Evolutionary conservation across 2,797 vertebrate genomes (phyloP).

Genomic region (Diglossa cyanea): DNA sequence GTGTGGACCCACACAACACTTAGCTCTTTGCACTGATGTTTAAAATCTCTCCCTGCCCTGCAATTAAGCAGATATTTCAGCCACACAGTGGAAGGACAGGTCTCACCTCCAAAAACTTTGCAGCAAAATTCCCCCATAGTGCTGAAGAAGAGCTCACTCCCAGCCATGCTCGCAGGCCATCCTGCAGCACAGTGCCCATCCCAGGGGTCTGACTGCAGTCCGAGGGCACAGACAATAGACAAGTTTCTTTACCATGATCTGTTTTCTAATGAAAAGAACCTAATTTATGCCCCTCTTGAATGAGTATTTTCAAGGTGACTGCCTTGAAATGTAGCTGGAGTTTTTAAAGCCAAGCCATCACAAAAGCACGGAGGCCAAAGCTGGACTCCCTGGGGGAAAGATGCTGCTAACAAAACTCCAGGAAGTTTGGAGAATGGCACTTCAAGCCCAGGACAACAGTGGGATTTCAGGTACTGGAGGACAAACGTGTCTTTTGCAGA

Average conservation of each 20-base stretch:
- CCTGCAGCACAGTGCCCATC: fast-evolving
- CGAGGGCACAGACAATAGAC: fast-evolving
- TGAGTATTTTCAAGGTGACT: background rate
- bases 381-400: background rate
- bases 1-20: background rate
- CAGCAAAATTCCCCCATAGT: fast-evolving
- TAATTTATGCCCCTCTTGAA: background rate
- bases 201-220: fast-evolving
- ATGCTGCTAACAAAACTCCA: background rate
- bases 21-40: background rate
- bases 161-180: fast-evolving
- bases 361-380: background rate
- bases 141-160: fast-evolving
- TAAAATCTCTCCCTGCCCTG: background rate
- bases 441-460: background rate
- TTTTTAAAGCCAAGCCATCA: background rate
- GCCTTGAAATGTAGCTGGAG: background rate
- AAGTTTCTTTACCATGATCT: background rate
- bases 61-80: background rate
- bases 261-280: background rate
- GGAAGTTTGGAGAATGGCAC: background rate
- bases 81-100: background rate
- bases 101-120: background rate
- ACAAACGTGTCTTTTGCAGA: background rate
- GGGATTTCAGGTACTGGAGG: constrained; percentile 7